Percentiles rank a stretch among this genome's conserved stretches.
Conservation (phyloP, 2,888 invertebrate species). For the Heliothis peltigera region DNA sequence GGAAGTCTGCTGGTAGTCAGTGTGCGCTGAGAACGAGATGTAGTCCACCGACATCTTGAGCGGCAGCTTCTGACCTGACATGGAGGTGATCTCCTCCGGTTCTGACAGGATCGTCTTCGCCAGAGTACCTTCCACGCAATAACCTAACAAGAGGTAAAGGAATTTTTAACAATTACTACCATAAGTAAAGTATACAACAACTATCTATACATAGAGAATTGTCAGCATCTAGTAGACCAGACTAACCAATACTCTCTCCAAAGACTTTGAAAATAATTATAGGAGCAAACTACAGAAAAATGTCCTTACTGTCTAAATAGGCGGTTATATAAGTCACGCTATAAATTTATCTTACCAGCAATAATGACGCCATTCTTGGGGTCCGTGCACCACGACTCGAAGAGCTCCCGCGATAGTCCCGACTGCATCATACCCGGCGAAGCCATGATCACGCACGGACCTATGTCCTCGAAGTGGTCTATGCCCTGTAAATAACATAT, state of each 20-base stretch:
- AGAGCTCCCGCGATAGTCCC: constrained; percentile 98
- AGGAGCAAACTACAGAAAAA: no score
- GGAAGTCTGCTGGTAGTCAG: constrained; percentile 99
- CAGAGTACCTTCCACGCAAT: constrained; percentile 97
- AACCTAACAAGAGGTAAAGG: constrained; percentile 82
- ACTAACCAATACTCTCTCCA: no score
- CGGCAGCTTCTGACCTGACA: constrained; percentile 98
- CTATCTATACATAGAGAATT: no score
- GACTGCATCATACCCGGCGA: constrained; percentile 99
- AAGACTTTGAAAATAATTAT: no score
- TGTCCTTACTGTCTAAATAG: no score
- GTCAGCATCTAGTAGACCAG: no score
- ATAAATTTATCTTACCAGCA: constrained; percentile 91
- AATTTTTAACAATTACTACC: no score
- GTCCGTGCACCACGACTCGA: constrained; percentile 99
- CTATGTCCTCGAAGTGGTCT: constrained; percentile 99
- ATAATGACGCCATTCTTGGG: constrained; percentile 99
- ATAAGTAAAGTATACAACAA: no score
- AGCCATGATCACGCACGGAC: constrained; percentile 99
- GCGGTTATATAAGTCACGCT: background rate
- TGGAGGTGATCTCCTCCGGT: constrained; percentile 98
- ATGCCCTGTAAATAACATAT: constrained; percentile 92
- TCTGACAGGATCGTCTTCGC: constrained; percentile 98
- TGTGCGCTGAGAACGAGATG: constrained; percentile 99
- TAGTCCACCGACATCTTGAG: constrained; percentile 99